These are phyloP conservation scores for Chelonus insularis DNA, from an alignment of 1,140 invertebrate species.

Conservation along the genomic window DNA sequence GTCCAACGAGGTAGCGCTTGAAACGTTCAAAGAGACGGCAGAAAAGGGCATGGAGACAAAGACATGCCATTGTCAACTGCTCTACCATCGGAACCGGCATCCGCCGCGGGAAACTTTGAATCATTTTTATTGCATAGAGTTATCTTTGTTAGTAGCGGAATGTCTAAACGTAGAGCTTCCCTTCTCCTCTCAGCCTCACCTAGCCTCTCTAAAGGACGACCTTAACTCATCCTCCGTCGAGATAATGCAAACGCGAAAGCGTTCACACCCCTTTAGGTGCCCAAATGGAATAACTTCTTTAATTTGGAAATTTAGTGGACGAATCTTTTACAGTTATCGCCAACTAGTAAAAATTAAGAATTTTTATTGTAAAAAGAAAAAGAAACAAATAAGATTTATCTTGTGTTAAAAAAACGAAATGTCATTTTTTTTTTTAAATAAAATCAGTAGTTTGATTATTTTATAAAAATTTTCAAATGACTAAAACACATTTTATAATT, in stretches of 20 bases:
- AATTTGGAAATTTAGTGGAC: conserved; percentile 58
- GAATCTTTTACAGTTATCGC: conserved; percentile 34
- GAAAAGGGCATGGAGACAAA: conserved; percentile 51
- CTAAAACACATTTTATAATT: not conserved
- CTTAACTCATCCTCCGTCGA: conserved; percentile 35
- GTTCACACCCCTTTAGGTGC: conserved; percentile 61
- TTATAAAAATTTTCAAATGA: not conserved
- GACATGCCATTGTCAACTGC: conserved; percentile 60
- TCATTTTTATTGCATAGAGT: conserved; percentile 64
- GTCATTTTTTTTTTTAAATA: no score
- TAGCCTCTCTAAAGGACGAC: conserved; percentile 15
- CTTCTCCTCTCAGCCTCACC: conserved; percentile 31
- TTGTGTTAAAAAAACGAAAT: no score
- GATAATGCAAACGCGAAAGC: conserved; percentile 60
- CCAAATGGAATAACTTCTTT: conserved; percentile 63
- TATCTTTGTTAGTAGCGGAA: conserved; percentile 61
- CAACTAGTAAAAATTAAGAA: conserved; percentile 1
- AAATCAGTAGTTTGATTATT: no score
- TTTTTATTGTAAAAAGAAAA: not conserved
- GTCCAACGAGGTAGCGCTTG: conserved; percentile 37
- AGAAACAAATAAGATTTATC: no score
- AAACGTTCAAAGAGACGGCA: conserved; percentile 14
- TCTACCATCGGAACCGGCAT: conserved; percentile 61
- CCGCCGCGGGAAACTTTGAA: conserved; percentile 63
- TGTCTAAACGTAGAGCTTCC: conserved; percentile 8